Evolutionary conservation across 2,888 invertebrate species (phyloP).

Genomic region (Eucriotettix oculatus): DNA sequence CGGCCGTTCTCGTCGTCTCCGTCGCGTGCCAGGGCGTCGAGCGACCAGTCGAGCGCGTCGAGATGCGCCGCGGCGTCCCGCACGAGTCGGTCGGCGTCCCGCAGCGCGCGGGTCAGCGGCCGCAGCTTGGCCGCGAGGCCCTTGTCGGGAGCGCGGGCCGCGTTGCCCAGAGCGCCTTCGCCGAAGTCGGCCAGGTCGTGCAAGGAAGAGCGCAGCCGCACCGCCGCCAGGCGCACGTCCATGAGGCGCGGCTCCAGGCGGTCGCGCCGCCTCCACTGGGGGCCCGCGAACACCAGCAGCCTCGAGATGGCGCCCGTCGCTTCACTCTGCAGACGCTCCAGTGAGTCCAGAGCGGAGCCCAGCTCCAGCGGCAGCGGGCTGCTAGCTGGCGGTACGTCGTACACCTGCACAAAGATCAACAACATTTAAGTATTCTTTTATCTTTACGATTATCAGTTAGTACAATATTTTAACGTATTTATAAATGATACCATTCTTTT

Average conservation of each 20-base stretch:
- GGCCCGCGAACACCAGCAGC: conserved; percentile 51
- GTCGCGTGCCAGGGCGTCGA: conserved; percentile 40
- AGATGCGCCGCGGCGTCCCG: conserved; percentile 58
- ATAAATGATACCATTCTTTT: too few relatives aligned
- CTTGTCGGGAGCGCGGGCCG: conserved; percentile 65
- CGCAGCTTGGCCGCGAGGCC: conserved; percentile 55
- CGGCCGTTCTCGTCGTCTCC: conserved; percentile 19
- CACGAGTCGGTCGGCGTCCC: conserved; percentile 63
- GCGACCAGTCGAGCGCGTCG: conserved; percentile 63
- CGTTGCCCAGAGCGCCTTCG: conserved; percentile 75
- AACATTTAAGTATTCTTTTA: too few relatives aligned
- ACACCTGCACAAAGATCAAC: conserved; percentile 27
- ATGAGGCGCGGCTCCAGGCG: conserved; percentile 61
- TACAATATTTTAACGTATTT: too few relatives aligned
- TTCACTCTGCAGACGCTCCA: conserved; percentile 60
- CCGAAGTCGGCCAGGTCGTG: conserved; percentile 81
- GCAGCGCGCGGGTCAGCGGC: conserved; percentile 61
- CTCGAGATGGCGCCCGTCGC: conserved; percentile 67
- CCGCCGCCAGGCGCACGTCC: conserved; percentile 65
- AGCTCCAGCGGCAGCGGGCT: conserved; percentile 58
- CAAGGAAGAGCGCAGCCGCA: conserved; percentile 58
- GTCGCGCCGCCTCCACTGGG: conserved; percentile 67
- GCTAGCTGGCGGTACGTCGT: conserved; percentile 34
- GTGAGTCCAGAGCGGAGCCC: conserved; percentile 55
- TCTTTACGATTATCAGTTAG: too few relatives aligned